Base-by-base conservation (phyloP, 2,797 vertebrate genomes). In the Pipistrellus nathusii region DNA sequence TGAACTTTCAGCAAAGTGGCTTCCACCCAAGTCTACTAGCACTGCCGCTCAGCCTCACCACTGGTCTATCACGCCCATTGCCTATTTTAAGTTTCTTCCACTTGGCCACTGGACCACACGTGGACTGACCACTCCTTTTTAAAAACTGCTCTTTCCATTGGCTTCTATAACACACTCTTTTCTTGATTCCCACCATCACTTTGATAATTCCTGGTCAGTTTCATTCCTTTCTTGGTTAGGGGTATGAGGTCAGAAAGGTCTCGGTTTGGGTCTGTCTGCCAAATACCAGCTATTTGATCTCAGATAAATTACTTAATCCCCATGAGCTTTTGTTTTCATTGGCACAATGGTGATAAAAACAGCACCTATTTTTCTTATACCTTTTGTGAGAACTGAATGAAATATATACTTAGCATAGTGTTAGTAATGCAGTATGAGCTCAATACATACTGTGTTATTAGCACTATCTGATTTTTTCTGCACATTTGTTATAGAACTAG, bases 381-480 rank as follows among this genome's bases (percentile, higher is more conserved):
- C 44, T n/a, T 62, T n/a, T 48, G 38, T 94, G 35, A 77, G 38
- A 95, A 87, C 18, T 35, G 55, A 89, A 51, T 77, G 53, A 82
- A 89, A 93, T 59, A 71, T 7, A 76, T 30, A 72, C 25, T 81
- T 66, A 71, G 20, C 9, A 69, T 66, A 27, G 2, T 48, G 30
- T 68, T 83, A 68, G 32, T 69, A 68, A 57, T 23, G 6, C 4
- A 69, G 44, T 64, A 30, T 18, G 64, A 90, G 30, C 5, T 71
- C 27, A 71, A 23, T 41, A 23, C 20, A 71, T 35, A 35, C 5
- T 25, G 14, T 48, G 6, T 18, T 62, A 59, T 57, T 68, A 55
- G 73, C 44, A 48, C 32, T 55, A 90, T 21, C 38, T 18, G 48
- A 83, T 78, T 83, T 23, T 89, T 27, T 73, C 64, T 55, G 62